Evolutionary conservation across 2,113 vertebrate genomes (phyloP).

Genomic region (Odocoileus virginianus): DNA sequence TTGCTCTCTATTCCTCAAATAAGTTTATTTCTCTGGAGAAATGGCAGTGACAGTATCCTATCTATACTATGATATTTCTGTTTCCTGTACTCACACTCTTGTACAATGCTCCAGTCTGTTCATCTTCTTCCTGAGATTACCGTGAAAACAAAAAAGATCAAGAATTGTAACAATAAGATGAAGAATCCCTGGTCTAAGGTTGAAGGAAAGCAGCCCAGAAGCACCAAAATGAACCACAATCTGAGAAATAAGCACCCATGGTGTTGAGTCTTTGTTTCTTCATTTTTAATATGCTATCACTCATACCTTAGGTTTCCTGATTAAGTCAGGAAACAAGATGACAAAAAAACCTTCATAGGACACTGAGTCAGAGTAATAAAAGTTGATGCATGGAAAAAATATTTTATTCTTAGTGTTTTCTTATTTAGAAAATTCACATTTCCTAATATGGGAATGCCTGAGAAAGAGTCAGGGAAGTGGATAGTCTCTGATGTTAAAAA

Average conservation of each 20-base stretch:
- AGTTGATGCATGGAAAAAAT: neutral
- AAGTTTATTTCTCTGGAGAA: neutral
- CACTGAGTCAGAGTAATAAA: neutral
- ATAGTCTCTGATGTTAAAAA: neutral
- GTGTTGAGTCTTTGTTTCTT: neutral
- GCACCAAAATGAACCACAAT: neutral
- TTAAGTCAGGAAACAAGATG: neutral
- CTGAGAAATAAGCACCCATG: neutral
- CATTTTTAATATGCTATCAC: neutral
- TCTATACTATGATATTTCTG: neutral
- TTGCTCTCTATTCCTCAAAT: neutral
- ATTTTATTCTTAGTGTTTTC: neutral
- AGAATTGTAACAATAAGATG: neutral
- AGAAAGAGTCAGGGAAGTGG: neutral
- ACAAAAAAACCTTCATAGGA: neutral
- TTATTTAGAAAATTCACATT: neutral
- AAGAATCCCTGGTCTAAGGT: neutral
- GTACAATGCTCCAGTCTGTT: neutral
- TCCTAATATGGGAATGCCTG: neutral
- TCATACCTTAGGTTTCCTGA: neutral
- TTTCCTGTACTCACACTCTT: neutral
- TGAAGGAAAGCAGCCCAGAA: neutral
- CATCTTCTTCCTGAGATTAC: neutral
- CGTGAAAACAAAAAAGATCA: neutral
- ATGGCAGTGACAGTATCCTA: neutral